Percentiles rank a stretch among this genome's conserved stretches.
These are phyloP conservation scores for Urophycis tenuis DNA, from an alignment of 2,797 vertebrate species.

Conservation along the genomic window DNA sequence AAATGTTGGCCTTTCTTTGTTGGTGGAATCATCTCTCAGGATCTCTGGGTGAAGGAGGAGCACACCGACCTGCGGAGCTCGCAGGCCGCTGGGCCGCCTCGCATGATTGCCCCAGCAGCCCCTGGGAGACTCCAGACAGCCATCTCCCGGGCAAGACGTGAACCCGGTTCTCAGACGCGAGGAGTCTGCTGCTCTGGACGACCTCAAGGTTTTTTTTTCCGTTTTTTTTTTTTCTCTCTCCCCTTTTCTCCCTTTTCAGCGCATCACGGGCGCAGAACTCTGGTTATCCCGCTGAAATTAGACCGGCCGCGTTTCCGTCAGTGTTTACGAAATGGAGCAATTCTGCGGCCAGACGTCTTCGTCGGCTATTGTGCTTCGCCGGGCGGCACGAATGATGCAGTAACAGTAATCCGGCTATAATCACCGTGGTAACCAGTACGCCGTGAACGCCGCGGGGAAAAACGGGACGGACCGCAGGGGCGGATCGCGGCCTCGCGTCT, in stretches of 20 bases:
- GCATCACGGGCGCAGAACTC: constrained; percentile 21
- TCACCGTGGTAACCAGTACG: constrained; percentile 7
- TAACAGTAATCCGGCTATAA: constrained; percentile 35
- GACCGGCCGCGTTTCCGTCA: constrained; percentile 8
- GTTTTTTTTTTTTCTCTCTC: too few species aligned
- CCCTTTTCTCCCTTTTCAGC: too few species aligned
- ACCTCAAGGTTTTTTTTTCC: constrained; percentile 24
- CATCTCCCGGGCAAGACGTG: background rate
- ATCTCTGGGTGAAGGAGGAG: too few species aligned
- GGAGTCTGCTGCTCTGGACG: constrained; percentile 4
- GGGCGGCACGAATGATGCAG: constrained; percentile 32
- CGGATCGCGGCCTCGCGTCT: background rate
- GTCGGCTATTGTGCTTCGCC: constrained; percentile 16
- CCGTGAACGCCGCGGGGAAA: background rate
- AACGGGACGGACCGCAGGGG: background rate
- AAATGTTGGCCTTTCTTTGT: too few species aligned
- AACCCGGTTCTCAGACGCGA: background rate
- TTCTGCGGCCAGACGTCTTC: constrained; percentile 27
- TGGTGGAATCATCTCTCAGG: too few species aligned
- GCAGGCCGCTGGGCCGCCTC: too few species aligned
- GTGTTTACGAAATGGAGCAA: constrained; percentile 41
- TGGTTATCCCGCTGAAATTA: constrained; percentile 21
- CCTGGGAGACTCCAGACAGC: background rate
- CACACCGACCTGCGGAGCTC: too few species aligned
- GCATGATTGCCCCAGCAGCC: background rate